A percentile compares a stretch with the other conserved stretches of the same genome.
These are phyloP conservation scores for Brachymystax lenok DNA, from an alignment of 2,797 vertebrate genomes.

Conservation along the genomic window DNA sequence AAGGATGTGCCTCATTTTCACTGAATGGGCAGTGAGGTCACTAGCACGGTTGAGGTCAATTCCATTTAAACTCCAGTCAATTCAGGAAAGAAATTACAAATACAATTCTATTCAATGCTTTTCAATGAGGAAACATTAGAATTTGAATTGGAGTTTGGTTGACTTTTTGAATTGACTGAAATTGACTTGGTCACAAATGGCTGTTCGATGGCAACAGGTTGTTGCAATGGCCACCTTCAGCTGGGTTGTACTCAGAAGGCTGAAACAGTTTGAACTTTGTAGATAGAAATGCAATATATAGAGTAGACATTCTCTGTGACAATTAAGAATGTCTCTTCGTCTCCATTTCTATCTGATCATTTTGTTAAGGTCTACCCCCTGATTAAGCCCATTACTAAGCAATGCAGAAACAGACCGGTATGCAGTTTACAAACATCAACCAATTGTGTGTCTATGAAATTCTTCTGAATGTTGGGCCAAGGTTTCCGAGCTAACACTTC, in stretches of 20 bases:
- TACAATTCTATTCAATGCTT: too few relatives aligned
- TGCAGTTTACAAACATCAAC: neutral
- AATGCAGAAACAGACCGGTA: neutral
- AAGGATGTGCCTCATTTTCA: neutral
- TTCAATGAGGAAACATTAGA: too few relatives aligned
- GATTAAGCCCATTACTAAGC: neutral
- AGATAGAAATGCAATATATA: neutral
- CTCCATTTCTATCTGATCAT: neutral
- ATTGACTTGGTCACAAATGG: neutral
- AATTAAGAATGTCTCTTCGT: neutral
- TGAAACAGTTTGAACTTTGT: neutral
- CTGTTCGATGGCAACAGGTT: neutral
- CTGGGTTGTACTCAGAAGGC: neutral
- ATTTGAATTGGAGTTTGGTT: too few relatives aligned
- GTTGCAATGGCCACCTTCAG: neutral
- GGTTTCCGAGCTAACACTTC: neutral
- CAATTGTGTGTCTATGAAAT: slow-evolving; percentile 10
- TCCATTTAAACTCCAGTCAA: too few relatives aligned
- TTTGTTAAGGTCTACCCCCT: neutral
- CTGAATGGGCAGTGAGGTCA: neutral
- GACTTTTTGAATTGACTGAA: too few relatives aligned
- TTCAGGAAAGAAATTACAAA: too few relatives aligned
- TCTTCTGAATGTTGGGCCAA: neutral
- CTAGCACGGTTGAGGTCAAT: neutral
- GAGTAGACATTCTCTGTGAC: neutral